phyloP scores from a whole-genome alignment of 2,888 invertebrate genomes.

The Galerucella nymphaeae region DNA sequence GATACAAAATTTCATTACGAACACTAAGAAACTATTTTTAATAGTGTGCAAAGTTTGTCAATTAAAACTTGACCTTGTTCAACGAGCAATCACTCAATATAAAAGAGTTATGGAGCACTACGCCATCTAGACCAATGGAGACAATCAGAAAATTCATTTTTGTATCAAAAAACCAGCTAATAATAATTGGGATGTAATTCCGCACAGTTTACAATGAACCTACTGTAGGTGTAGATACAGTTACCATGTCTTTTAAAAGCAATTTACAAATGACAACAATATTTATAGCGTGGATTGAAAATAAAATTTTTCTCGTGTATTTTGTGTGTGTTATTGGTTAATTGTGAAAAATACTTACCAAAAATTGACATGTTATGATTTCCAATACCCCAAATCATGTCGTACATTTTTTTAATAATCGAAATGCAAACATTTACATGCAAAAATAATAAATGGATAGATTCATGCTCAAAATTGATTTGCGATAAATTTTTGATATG shows the following conservation, averaged over 20 bases:
- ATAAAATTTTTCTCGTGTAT: background rate
- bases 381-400: conserved; percentile 63
- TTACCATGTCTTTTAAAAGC: too few relatives aligned
- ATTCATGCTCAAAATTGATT: background rate
- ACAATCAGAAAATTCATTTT: too few relatives aligned
- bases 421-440: conserved; percentile 32
- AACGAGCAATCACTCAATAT: too few relatives aligned
- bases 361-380: conserved; percentile 54
- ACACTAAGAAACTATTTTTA: too few relatives aligned
- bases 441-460: conserved; percentile 27
- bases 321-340: conserved; percentile 35
- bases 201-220: too few relatives aligned
- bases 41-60: too few relatives aligned
- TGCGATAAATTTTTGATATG: background rate
- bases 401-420: conserved; percentile 43
- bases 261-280: background rate
- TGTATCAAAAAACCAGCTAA: too few relatives aligned
- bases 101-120: too few relatives aligned
- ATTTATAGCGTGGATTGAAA: background rate
- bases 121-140: too few relatives aligned
- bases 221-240: too few relatives aligned
- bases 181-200: too few relatives aligned
- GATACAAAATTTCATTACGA: background rate
- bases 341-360: conserved; percentile 60
- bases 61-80: too few relatives aligned